phyloP scores from a whole-genome alignment of 2,797 vertebrate species.

The Notoglanidium macrostoma region DNA sequence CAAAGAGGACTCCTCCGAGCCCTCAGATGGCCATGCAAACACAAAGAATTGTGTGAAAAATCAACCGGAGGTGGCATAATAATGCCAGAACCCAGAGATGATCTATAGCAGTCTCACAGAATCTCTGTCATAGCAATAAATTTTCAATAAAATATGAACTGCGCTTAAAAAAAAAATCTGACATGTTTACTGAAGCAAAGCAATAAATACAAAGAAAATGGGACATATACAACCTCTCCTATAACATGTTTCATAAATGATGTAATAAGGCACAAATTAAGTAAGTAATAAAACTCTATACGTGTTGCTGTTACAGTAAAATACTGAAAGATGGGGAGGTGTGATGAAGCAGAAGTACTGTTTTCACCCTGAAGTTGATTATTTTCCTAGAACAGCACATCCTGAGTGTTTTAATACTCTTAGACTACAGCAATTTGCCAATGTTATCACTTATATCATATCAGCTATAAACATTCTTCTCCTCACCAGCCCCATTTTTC shows the following conservation, averaged over 20 bases:
- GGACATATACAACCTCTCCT: not conserved
- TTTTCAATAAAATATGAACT: conserved; percentile 33
- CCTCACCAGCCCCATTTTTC: not conserved
- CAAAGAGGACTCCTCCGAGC: conserved; percentile 28
- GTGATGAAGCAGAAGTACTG: not conserved
- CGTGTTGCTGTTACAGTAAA: not conserved
- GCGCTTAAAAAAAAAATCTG: not conserved
- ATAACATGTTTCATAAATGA: not conserved
- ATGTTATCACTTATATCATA: not conserved
- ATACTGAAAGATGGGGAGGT: not conserved
- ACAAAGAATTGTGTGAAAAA: conserved; percentile 56
- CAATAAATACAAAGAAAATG: not conserved
- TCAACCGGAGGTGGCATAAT: conserved; percentile 55
- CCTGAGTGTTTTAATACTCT: not conserved
- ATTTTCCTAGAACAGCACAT: not conserved
- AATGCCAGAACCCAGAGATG: conserved; percentile 16
- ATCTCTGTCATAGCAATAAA: conserved; percentile 20
- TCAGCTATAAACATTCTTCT: not conserved
- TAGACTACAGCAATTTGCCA: not conserved
- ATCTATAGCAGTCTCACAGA: not conserved
- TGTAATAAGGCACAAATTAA: not conserved
- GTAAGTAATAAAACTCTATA: not conserved
- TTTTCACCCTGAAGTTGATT: not conserved
- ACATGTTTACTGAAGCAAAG: not conserved
- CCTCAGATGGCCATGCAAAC: conserved; percentile 59